These are phyloP conservation scores for Osedax frankpressi DNA, from an alignment of 2,888 invertebrate species.

Conservation along the genomic window DNA sequence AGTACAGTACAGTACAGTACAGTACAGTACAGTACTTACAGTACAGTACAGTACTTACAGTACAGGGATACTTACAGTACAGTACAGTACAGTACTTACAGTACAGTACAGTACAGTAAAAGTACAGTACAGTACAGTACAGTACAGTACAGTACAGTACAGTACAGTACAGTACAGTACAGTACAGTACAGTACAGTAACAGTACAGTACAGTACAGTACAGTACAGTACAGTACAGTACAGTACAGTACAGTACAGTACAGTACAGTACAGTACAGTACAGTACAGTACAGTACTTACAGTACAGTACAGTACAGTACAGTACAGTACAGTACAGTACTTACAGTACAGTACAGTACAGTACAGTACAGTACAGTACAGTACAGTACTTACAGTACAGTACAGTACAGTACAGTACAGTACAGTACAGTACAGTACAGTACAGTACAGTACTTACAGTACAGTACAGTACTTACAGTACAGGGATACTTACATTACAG, in stretches of 20 bases:
- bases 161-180: conserved; percentile 21
- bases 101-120: too few relatives aligned
- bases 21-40: conserved; percentile 1
- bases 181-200: background rate
- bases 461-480: conserved; percentile 25
- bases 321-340: background rate
- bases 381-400: conserved; percentile 19
- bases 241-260: conserved; percentile 16
- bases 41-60: too few relatives aligned
- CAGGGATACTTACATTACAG: too few relatives aligned
- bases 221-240: conserved; percentile 22
- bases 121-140: conserved; percentile 20
- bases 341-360: conserved; percentile 19
- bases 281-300: background rate
- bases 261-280: conserved; percentile 20
- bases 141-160: conserved; percentile 1
- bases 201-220: conserved; percentile 19
- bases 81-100: conserved; percentile 20
- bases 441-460: conserved; percentile 21
- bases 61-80: conserved; percentile 10
- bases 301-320: background rate
- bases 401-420: conserved; percentile 23
- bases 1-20: background rate
- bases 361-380: conserved; percentile 22
- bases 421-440: conserved; percentile 20